phyloP scores from a whole-genome alignment of 2,888 invertebrate genomes.

The Petrophora chlorosata region DNA sequence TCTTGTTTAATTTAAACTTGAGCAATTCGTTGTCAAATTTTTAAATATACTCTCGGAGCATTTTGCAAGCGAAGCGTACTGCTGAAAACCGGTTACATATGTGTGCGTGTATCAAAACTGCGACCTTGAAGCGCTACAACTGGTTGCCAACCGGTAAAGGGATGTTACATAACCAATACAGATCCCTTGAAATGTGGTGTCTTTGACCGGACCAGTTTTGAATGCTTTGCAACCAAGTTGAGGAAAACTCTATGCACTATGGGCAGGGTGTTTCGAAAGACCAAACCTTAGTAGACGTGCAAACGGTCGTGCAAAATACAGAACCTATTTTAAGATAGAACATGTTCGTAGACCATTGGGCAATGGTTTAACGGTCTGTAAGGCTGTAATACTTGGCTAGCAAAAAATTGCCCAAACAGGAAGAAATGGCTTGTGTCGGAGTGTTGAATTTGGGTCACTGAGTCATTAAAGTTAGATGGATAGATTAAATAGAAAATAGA shows the following conservation, averaged over 20 bases:
- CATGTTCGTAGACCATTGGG: too few relatives aligned
- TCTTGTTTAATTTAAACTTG: slow-evolving; percentile 18
- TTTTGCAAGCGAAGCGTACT: slow-evolving; percentile 23
- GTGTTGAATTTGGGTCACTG: too few relatives aligned
- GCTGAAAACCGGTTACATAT: slow-evolving; percentile 29
- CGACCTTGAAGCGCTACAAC: slow-evolving; percentile 26
- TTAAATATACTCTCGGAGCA: slow-evolving; percentile 27
- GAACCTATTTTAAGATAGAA: too few relatives aligned
- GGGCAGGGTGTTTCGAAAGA: too few relatives aligned
- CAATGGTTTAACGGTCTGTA: too few relatives aligned
- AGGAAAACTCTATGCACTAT: slow-evolving; percentile 12
- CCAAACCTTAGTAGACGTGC: too few relatives aligned
- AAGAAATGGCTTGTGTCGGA: too few relatives aligned
- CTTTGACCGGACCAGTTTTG: slow-evolving; percentile 7
- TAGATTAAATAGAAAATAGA: too few relatives aligned
- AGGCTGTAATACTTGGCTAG: too few relatives aligned
- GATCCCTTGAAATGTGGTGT: slow-evolving; percentile 1
- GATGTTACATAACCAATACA: slow-evolving; percentile 23
- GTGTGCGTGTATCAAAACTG: slow-evolving; percentile 23
- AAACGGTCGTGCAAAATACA: too few relatives aligned
- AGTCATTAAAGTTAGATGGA: too few relatives aligned
- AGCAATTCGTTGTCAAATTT: slow-evolving; percentile 30
- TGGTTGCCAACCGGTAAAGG: slow-evolving; percentile 16
- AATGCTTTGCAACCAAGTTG: not conserved
- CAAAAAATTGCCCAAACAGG: too few relatives aligned